These are phyloP conservation scores for Meteorus colon DNA, from an alignment of 2,888 invertebrate genomes.

Conservation along the genomic window DNA sequence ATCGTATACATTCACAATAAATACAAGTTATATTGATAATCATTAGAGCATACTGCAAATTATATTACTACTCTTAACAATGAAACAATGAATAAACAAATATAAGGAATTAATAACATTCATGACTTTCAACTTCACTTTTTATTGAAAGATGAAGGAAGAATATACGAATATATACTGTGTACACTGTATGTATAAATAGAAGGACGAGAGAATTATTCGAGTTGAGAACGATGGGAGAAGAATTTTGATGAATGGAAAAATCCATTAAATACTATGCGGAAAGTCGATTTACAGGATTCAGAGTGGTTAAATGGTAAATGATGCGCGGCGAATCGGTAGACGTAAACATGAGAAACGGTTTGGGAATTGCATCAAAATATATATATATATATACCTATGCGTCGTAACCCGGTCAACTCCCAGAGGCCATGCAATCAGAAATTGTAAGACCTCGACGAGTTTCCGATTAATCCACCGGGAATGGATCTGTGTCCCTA, in stretches of 20 bases:
- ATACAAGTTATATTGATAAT: neutral
- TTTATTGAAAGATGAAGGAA: neutral
- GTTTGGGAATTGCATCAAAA: constrained; percentile 59
- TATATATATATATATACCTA: constrained; percentile 2
- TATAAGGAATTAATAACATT: neutral
- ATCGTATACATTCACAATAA: neutral
- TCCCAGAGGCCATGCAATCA: constrained; percentile 59
- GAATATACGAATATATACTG: neutral
- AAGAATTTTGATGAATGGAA: constrained; percentile 1
- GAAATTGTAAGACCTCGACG: constrained; percentile 55
- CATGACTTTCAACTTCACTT: neutral
- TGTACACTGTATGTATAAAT: neutral
- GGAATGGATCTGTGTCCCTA: constrained; percentile 39
- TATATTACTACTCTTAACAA: neutral
- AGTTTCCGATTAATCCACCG: constrained; percentile 60
- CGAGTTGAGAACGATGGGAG: no score
- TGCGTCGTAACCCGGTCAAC: constrained; percentile 53
- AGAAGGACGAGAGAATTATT: neutral
- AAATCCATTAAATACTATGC: neutral
- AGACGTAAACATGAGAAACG: constrained; percentile 58
- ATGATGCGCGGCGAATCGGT: constrained; percentile 52
- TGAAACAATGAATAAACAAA: neutral
- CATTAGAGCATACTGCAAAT: neutral
- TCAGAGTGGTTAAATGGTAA: constrained; percentile 47
- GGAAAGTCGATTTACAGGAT: constrained; percentile 34